Conservation (phyloP, 2,113 vertebrate species). For the Acinonyx jubatus region DNA sequence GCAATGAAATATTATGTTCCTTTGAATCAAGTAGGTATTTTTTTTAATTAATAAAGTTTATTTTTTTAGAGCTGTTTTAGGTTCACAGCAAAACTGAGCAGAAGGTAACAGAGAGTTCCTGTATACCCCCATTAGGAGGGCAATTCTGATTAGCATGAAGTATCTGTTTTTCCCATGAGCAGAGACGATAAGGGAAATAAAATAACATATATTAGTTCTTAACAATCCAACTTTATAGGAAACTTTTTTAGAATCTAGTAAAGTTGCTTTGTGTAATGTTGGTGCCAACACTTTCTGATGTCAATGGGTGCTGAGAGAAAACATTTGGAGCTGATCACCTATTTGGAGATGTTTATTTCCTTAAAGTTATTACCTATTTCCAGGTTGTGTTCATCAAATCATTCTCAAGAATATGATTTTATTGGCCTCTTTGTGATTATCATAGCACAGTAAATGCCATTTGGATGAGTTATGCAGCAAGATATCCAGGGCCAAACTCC, state of each 20-base stretch:
- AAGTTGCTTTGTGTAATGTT: background rate
- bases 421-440: background rate
- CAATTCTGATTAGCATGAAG: background rate
- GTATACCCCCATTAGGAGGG: background rate
- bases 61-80: background rate
- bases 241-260: background rate
- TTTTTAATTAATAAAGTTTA: constrained; percentile 12
- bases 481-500: background rate
- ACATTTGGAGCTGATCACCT: background rate
- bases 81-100: background rate
- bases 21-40: background rate
- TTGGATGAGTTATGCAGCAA: background rate
- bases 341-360: background rate
- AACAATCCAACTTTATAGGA: background rate
- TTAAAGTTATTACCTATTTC: background rate
- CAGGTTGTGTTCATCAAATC: background rate
- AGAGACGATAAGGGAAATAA: background rate
- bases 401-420: background rate
- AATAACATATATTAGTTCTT: background rate
- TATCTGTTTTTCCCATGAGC: background rate
- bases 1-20: background rate
- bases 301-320: background rate
- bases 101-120: background rate
- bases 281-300: background rate
- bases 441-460: background rate